Conservation (phyloP, 2,113 vertebrate species). For the Pao palembangensis region DNA sequence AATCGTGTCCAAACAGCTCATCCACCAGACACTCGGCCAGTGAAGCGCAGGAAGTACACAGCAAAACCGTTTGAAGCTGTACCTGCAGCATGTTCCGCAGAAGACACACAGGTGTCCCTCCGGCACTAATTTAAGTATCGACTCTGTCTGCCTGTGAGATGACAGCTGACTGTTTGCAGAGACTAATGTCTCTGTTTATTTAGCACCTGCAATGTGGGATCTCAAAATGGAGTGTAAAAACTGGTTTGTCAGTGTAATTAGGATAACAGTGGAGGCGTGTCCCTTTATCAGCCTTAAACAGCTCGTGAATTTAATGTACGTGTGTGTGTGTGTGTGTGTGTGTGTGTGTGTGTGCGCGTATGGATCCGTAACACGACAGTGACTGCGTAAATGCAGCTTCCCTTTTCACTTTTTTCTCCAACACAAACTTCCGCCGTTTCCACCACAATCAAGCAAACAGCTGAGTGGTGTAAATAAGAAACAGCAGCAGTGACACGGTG, state of each 20-base stretch:
- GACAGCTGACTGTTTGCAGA: conserved; percentile 1
- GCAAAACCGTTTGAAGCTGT: conserved; percentile 11
- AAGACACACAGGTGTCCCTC: conserved; percentile 9
- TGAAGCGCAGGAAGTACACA: background rate
- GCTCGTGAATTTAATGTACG: background rate
- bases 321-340: background rate
- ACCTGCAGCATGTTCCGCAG: conserved; percentile 33
- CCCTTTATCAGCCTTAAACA: too few species aligned
- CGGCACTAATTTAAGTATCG: conserved; percentile 1
- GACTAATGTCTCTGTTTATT: conserved; percentile 6
- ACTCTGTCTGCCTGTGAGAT: background rate
- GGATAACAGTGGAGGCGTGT: background rate
- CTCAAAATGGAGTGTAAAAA: conserved; percentile 1
- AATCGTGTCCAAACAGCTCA: conserved; percentile 26
- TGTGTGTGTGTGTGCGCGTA: too few species aligned
- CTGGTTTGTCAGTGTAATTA: conserved; percentile 3
- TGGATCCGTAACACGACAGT: too few species aligned
- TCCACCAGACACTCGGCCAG: conserved; percentile 32
- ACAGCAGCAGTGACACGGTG: background rate
- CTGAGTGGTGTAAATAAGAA: background rate
- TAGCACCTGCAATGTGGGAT: background rate
- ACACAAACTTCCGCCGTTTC: too few species aligned
- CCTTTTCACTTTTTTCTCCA: too few species aligned
- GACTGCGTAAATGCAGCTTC: too few species aligned
- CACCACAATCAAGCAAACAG: conserved; percentile 13